Base-by-base conservation (phyloP, 2,797 vertebrate species). In the Eurystomus glaucurus region DNA sequence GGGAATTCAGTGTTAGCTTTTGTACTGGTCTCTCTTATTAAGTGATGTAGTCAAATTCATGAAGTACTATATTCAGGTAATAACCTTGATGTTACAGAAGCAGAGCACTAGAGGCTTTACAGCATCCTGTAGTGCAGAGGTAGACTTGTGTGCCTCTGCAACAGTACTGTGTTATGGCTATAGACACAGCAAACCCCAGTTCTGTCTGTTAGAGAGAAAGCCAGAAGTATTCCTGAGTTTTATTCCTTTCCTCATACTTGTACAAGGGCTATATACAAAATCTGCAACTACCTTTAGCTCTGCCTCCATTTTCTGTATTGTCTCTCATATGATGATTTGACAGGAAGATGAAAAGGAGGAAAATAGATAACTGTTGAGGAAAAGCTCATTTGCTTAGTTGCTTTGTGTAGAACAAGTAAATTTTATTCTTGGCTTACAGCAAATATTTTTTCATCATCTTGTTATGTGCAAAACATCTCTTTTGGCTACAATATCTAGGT, bases 351-450 rank as follows among this genome's bases (percentile, higher is more conserved):
- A 75, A 69, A 94, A 84, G 45, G 18, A n/a, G 81, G 75, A 90
- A 64, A 79, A 13, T 9, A 46, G 8, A 26, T 16, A 71, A 35
- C 10, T 52, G 3, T 25, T 52, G 68, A 95, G 57, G 29, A 96
- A 87, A 81, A 74, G 37, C 31, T 97, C 65, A 84, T 96, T 97
- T 94, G 85, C 72, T 55, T 69, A 18, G 37, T 69, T 77, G 68
- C 43, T 97, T 90, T 91, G 48, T 84, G 82, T 89, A 94, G 45
- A 87, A 72, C 29, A 41, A 97, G 37, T 84, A 61, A 35, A 90
- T 96, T 98, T 97, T 97, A 66, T 91, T 95, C 41, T 93, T 93
- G 58, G 68, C 68, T 97, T 94, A 75, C 31, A 35, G 84, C 20
- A 90, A 96, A 78, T 46, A 46, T n/a, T 90, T 78, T 91, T 83